Conservation (phyloP, 2,113 vertebrate genomes). For the Heliornis fulica region DNA sequence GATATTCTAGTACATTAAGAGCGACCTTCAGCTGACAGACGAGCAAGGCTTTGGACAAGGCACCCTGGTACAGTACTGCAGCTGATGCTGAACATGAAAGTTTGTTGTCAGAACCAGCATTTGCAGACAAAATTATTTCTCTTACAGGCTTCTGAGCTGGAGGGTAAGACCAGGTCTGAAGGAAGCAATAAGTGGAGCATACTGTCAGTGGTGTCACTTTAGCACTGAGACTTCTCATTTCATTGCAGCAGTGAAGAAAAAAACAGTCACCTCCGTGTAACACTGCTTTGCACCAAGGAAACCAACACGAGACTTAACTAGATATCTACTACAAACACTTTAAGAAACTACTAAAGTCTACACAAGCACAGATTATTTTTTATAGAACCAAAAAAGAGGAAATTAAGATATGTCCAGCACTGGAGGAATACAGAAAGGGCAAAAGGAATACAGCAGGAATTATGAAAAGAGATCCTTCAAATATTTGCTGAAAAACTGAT, state of each 20-base stretch:
- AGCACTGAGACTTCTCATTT: neutral
- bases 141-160: neutral
- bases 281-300: neutral
- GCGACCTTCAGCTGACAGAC: neutral
- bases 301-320: neutral
- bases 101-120: neutral
- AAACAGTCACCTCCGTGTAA: neutral
- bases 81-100: neutral
- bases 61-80: accelerated
- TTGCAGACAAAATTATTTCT: neutral
- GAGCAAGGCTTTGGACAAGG: neutral
- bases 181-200: neutral
- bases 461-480: neutral
- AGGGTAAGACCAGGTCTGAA: neutral
- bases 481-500: neutral
- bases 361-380: neutral
- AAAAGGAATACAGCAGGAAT: no score
- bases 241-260: neutral
- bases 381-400: neutral
- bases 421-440: neutral
- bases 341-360: neutral
- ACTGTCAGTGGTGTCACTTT: neutral
- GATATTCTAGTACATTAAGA: neutral
- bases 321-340: neutral
- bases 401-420: neutral